A percentile compares a stretch with the other conserved stretches of the same genome.
Evolutionary conservation across 2,113 vertebrate species (phyloP).

Genomic region (Anolis sagrei): DNA sequence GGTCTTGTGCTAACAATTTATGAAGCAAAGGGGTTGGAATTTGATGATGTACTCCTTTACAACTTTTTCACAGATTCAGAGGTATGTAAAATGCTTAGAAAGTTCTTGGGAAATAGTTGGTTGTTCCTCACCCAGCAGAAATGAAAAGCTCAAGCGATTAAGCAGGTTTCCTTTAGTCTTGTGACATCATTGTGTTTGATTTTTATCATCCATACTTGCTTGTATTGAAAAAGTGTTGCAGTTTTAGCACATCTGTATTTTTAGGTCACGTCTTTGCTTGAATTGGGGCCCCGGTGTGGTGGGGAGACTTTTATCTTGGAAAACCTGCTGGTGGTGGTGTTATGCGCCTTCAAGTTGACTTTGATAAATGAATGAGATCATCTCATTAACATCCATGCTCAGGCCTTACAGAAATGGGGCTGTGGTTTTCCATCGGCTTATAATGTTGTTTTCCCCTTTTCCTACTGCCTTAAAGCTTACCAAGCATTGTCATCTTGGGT

Average conservation of each 20-base stretch:
- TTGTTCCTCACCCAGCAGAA: conserved; percentile 6
- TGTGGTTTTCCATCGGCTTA: too few relatives aligned
- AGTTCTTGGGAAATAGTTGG: neutral
- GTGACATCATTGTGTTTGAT: neutral
- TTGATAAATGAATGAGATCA: too few relatives aligned
- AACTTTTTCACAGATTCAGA: conserved; percentile 88
- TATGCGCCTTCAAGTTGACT: too few relatives aligned
- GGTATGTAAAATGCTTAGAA: conserved; percentile 63
- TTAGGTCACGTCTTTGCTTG: neutral
- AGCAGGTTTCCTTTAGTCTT: neutral
- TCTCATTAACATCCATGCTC: too few relatives aligned
- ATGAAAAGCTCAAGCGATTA: neutral
- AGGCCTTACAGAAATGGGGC: too few relatives aligned
- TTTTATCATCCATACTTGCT: neutral
- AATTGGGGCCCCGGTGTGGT: neutral
- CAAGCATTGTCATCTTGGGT: too few relatives aligned
- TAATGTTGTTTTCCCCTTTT: too few relatives aligned
- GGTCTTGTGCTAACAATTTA: conserved; percentile 85
- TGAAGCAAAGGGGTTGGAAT: conserved; percentile 86
- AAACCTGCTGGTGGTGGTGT: too few relatives aligned
- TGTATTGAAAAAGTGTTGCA: neutral
- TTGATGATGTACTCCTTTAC: conserved; percentile 86
- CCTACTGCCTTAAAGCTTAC: neutral
- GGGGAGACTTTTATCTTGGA: neutral
- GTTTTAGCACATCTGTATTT: neutral